phyloP scores from a whole-genome alignment of 2,797 vertebrate species.

The Mastacembelus armatus region DNA sequence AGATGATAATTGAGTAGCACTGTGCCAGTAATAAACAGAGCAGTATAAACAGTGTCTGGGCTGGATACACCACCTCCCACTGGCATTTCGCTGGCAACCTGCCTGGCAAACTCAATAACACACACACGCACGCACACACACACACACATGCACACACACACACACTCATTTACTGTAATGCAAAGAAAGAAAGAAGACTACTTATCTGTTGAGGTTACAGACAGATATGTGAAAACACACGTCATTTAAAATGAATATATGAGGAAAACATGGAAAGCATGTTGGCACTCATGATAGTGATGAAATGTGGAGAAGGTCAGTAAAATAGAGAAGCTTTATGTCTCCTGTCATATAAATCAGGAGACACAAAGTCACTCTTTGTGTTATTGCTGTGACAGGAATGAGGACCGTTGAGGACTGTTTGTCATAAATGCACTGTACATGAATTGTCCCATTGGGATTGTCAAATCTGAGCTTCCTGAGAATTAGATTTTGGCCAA shows the following conservation, averaged over 20 bases:
- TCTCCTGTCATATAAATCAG: slow-evolving; percentile 42
- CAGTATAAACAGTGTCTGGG: slow-evolving; percentile 80
- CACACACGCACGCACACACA: slow-evolving; percentile 34
- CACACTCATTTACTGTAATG: slow-evolving; percentile 32
- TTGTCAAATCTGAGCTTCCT: slow-evolving; percentile 37
- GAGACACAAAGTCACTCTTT: slow-evolving; percentile 55
- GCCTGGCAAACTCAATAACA: slow-evolving; percentile 60
- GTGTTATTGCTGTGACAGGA: slow-evolving; percentile 47
- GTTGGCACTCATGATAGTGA: slow-evolving; percentile 23
- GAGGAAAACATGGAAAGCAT: slow-evolving; percentile 34
- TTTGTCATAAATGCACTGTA: slow-evolving; percentile 48
- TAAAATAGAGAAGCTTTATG: slow-evolving; percentile 42
- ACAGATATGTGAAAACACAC: slow-evolving; percentile 24
- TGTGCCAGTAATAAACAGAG: slow-evolving; percentile 80
- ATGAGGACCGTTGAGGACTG: slow-evolving; percentile 42
- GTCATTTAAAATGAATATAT: neutral
- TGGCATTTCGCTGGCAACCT: slow-evolving; percentile 69
- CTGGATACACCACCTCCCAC: slow-evolving; percentile 72
- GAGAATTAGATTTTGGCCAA: slow-evolving; percentile 42
- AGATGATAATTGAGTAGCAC: slow-evolving; percentile 81
- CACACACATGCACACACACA: slow-evolving; percentile 16
- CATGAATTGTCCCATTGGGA: slow-evolving; percentile 42
- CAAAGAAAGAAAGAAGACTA: slow-evolving; percentile 47
- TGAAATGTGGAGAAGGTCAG: slow-evolving; percentile 42
- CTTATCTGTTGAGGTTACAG: slow-evolving; percentile 27